Evolutionary conservation across 35 echinoderm and acorn worm genomes (phyloP).

Genomic region (Strongylocentrotus purpuratus): DNA sequence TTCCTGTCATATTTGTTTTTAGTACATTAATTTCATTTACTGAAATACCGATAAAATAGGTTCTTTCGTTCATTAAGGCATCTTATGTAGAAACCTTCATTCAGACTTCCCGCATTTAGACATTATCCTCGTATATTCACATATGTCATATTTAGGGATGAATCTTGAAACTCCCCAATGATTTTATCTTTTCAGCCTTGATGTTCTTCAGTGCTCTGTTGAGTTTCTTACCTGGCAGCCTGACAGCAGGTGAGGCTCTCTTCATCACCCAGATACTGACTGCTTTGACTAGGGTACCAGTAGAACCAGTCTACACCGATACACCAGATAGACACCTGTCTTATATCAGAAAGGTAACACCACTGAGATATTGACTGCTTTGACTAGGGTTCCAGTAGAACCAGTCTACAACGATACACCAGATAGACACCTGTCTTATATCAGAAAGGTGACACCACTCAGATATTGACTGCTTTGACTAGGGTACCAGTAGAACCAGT

Average conservation of each 20-base stretch:
- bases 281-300: neutral
- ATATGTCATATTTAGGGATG: no score
- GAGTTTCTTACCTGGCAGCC: constrained; percentile 32
- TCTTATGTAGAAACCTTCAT: no score
- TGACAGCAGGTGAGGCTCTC: constrained; percentile 35
- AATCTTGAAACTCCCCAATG: neutral
- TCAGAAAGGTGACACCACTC: constrained; percentile 21
- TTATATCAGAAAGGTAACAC: constrained; percentile 30
- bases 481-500: neutral
- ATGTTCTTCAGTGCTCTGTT: constrained; percentile 34
- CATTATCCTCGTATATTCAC: no score
- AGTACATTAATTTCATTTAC: no score
- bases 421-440: neutral
- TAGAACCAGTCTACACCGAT: neutral
- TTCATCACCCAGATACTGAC: constrained; percentile 22
- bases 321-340: constrained; percentile 17
- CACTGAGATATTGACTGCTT: neutral
- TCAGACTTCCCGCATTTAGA: no score
- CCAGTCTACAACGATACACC: neutral
- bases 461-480: neutral
- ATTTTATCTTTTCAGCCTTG: constrained; percentile 6
- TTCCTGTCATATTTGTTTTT: no score
- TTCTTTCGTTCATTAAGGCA: no score
- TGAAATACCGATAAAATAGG: no score
- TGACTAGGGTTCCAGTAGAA: constrained; percentile 19